phyloP scores from a whole-genome alignment of 2,888 invertebrate genomes.

The Platerodrilus igneus region DNA sequence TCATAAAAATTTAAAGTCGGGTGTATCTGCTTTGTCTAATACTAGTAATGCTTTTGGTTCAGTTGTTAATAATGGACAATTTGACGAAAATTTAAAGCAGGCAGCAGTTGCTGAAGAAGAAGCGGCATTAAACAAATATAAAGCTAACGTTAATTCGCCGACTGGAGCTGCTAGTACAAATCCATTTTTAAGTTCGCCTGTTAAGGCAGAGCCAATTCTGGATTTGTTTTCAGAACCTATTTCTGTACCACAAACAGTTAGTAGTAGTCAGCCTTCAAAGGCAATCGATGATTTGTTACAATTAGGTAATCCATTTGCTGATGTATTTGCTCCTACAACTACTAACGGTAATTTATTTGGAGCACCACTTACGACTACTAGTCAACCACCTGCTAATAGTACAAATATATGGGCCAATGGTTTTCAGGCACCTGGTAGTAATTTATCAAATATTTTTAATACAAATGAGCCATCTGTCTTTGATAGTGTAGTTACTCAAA shows the following conservation, averaged over 20 bases:
- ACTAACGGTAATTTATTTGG: slow-evolving; percentile 23
- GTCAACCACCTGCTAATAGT: not conserved
- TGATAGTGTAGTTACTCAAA: slow-evolving; percentile 52
- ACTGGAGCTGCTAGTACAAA: slow-evolving; percentile 70
- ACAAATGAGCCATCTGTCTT: slow-evolving; percentile 51
- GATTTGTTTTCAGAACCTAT: slow-evolving; percentile 68
- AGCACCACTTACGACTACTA: slow-evolving; percentile 11
- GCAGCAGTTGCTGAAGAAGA: slow-evolving; percentile 94
- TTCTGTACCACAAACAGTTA: slow-evolving; percentile 37
- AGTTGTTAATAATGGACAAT: slow-evolving; percentile 70
- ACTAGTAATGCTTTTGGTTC: slow-evolving; percentile 86
- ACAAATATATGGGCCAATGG: slow-evolving; percentile 42
- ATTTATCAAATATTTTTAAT: slow-evolving; percentile 52
- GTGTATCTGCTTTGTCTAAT: slow-evolving; percentile 81
- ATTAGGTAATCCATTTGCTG: slow-evolving; percentile 88
- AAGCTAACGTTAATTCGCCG: slow-evolving; percentile 82
- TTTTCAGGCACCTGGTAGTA: slow-evolving; percentile 26
- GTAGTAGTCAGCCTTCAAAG: slow-evolving; percentile 51
- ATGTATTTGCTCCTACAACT: slow-evolving; percentile 51
- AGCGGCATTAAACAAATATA: slow-evolving; percentile 90
- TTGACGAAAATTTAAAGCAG: slow-evolving; percentile 81
- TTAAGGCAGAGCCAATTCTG: slow-evolving; percentile 59
- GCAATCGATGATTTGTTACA: slow-evolving; percentile 87
- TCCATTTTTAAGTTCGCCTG: slow-evolving; percentile 75
- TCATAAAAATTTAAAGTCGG: slow-evolving; percentile 85